Evolutionary conservation across 2,113 vertebrate genomes (phyloP).

Genomic region (Poecile atricapillus): DNA sequence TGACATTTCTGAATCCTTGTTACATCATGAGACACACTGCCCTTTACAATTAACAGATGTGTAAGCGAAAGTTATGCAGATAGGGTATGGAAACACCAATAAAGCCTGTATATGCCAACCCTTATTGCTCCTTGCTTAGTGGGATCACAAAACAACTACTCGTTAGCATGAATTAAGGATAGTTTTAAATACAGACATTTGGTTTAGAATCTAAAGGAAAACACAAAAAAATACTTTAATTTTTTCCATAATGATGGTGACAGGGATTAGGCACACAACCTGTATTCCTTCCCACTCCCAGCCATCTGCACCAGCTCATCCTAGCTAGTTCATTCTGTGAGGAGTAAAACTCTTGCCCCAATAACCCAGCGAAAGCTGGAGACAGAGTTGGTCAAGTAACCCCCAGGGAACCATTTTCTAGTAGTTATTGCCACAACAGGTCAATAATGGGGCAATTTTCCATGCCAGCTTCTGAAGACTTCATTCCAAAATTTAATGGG

Average conservation of each 20-base stretch:
- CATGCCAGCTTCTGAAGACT: neutral
- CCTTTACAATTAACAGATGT: neutral
- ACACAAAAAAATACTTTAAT: neutral
- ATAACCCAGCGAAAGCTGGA: neutral
- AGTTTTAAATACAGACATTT: neutral
- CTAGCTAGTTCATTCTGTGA: neutral
- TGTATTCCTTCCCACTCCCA: neutral
- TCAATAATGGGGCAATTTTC: neutral
- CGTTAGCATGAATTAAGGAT: neutral
- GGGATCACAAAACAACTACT: neutral
- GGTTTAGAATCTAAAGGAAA: neutral
- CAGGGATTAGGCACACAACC: neutral
- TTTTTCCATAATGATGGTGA: neutral
- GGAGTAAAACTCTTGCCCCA: neutral
- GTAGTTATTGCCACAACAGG: neutral
- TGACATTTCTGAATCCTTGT: neutral
- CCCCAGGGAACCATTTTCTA: neutral
- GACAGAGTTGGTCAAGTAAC: neutral
- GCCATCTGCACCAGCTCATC: neutral
- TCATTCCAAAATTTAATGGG: neutral
- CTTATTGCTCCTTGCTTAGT: neutral
- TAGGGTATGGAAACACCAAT: neutral
- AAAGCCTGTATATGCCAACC: neutral
- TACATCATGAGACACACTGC: neutral
- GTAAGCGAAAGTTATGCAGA: neutral